Evolutionary conservation across 2,113 vertebrate species (phyloP).

Genomic region (Tylochromis polylepis): DNA sequence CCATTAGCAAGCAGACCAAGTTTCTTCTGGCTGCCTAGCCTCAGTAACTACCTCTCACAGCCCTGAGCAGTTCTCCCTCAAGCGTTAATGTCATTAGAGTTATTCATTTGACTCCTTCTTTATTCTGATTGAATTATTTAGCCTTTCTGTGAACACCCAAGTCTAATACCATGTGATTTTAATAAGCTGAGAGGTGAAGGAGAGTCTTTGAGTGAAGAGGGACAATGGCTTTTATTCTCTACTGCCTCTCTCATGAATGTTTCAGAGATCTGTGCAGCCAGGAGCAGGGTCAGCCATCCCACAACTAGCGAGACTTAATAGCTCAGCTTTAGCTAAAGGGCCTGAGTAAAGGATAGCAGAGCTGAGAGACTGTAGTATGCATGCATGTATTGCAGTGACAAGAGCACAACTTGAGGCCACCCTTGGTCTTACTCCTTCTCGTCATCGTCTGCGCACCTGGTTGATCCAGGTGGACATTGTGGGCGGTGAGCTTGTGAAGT

Average conservation of each 20-base stretch:
- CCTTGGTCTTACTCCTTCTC: background rate
- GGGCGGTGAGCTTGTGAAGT: slow-evolving; percentile 51
- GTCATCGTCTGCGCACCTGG: slow-evolving; percentile 30
- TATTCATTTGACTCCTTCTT: slow-evolving; percentile 73
- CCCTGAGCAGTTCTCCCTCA: slow-evolving; percentile 54
- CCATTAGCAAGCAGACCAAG: slow-evolving; percentile 52
- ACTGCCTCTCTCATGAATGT: slow-evolving; percentile 67
- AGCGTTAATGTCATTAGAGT: slow-evolving; percentile 71
- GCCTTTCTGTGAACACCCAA: slow-evolving; percentile 65
- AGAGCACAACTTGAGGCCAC: background rate
- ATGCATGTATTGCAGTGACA: background rate
- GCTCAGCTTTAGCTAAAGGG: slow-evolving; percentile 31
- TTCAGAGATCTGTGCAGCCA: slow-evolving; percentile 51
- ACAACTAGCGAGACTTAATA: slow-evolving; percentile 28
- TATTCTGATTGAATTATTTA: slow-evolving; percentile 76
- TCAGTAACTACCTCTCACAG: slow-evolving; percentile 35
- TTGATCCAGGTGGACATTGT: slow-evolving; percentile 50
- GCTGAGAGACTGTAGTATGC: background rate
- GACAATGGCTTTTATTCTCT: slow-evolving; percentile 58
- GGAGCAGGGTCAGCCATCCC: slow-evolving; percentile 37
- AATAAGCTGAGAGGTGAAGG: slow-evolving; percentile 73
- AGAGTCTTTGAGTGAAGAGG: slow-evolving; percentile 46
- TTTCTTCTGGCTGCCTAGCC: slow-evolving; percentile 29
- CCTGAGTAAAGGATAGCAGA: background rate
- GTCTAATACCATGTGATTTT: slow-evolving; percentile 76